Base-by-base conservation (phyloP, 2,888 invertebrate species). In the Oscheius sp. region DNA sequence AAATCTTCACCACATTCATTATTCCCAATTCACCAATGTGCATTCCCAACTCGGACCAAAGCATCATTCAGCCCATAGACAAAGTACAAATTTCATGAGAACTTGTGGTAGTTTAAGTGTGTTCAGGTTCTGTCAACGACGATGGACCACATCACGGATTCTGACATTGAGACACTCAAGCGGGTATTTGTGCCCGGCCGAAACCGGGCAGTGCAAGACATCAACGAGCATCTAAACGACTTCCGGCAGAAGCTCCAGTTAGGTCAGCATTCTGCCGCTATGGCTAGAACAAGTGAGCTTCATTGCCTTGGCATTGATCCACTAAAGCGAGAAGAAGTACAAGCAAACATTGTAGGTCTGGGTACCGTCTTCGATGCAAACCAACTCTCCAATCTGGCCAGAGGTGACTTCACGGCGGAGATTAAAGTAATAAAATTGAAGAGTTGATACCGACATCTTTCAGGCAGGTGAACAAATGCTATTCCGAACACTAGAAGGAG, bases 181-280 rank as follows among this genome's bases (percentile, higher is more conserved):
- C 85, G 91, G 90, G 91, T 93, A 78, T 98, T 98, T 90, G 93
- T 94, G 91, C 94, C 95, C 87, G 95, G 96, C 68, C 92, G 96
- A 53, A 92, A 93, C 81, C 93, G 93, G 85, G 95, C 95, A 5
- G 93, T 94, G 87, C 94, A 94, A 83, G 94, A 94, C 89, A 91
- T 96, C 68, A 86, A 93, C 70, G 93, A 93, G 84, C 94, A 94
- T 87, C 91, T 96, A 68, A 93, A 92, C 42, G 95, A 95, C 90
- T 94, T 94, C 90, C 93, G 96, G 88, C 93, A 94, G 85, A 96
- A 96, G 90, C 91, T 96, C 83, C 74, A 79, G 48, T 62, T 81
- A 68, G 84, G 86, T 81, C 33, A 33, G 51, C 21, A 48, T 47
- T 70, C 42, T 29, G 37, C 37, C 10, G 55, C 57, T 13, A 9